Evolutionary conservation across 2,797 vertebrate species (phyloP).

Genomic region (Apogon talboti): DNA sequence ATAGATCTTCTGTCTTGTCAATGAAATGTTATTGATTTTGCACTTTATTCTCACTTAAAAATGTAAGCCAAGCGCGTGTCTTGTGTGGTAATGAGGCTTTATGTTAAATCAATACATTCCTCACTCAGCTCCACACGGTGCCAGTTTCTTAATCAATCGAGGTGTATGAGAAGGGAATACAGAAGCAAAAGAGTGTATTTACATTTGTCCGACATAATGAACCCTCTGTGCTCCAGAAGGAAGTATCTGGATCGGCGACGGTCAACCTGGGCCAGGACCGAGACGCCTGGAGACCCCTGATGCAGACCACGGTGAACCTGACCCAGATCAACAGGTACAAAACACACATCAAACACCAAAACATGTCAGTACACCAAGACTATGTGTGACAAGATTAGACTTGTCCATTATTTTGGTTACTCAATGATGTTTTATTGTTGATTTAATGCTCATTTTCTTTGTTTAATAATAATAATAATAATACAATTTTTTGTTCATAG

Average conservation of each 20-base stretch:
- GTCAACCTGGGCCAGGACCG: conserved; percentile 80
- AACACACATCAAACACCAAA: not conserved
- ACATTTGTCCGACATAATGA: not conserved
- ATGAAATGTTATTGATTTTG: conserved; percentile 29
- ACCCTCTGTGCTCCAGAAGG: conserved; percentile 55
- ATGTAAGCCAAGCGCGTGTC: not conserved
- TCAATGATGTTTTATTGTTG: too few species aligned
- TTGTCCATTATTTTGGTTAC: too few species aligned
- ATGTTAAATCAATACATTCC: conserved; percentile 3
- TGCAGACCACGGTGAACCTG: conserved; percentile 73
- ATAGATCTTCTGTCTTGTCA: not conserved
- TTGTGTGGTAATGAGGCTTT: conserved; percentile 6
- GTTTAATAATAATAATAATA: too few species aligned
- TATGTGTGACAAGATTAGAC: too few species aligned
- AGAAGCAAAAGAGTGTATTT: not conserved
- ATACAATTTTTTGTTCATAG: too few species aligned
- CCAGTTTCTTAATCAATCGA: conserved; percentile 11
- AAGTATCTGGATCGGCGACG: conserved; percentile 62
- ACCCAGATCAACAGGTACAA: conserved; percentile 75
- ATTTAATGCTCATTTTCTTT: too few species aligned
- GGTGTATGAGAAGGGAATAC: not conserved
- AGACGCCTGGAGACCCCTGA: conserved; percentile 76
- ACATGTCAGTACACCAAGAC: too few species aligned
- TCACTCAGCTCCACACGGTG: conserved; percentile 3
- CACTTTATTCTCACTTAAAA: conserved; percentile 16